Evolutionary conservation across 2,113 vertebrate genomes (phyloP), one percentile per base, ranked within the genome.

Genomic region (Zosterops pallidus): DNA sequence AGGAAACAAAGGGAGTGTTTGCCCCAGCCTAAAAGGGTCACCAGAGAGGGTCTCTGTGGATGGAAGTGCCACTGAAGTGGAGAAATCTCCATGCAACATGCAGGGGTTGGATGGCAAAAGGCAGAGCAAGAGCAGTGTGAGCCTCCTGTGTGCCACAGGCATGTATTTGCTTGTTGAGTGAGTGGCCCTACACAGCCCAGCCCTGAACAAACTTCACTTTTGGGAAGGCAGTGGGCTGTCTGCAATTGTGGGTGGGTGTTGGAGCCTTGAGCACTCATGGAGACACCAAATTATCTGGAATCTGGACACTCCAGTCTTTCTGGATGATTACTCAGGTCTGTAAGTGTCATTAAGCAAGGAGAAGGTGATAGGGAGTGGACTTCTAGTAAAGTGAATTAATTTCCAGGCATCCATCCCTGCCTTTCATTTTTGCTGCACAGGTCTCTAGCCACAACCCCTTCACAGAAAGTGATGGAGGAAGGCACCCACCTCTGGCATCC

Each of bases 401-500:
- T 90, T 90, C 49, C 53, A 82, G 62, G 28, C 24, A 83, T 33
- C 52, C 4, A 3, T 60, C 35, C 25, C 18, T 74, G 35, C 33
- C 28, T 60, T 47, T 41, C 5, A 2, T 4, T 64, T 31, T 46
- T 4, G 0, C n/a, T 84, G n/a, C 37, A 55, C 42, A 68, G 47
- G 63, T 62, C 79, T 69, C 74, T 46, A 88, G 29, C 69, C 68
- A 79, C 31, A 84, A 49, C 12, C 14, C 20, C n/a, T 59, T 57
- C n/a, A 26, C 2, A 1, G 12, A 31, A 55, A 89, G 65, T 1
- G 4, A 28, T n/a, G 25, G 52, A 71, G 71, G n/a, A 83, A 65
- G 42, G 64, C 35, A 95, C 89, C 21, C 69, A 97, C 97, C 97
- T 97, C 96, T 50, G 95, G 94, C n/a, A 76, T 92, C 97, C 96